Base-by-base conservation (phyloP, 2,797 vertebrate species). In the Vespertilio murinus region DNA sequence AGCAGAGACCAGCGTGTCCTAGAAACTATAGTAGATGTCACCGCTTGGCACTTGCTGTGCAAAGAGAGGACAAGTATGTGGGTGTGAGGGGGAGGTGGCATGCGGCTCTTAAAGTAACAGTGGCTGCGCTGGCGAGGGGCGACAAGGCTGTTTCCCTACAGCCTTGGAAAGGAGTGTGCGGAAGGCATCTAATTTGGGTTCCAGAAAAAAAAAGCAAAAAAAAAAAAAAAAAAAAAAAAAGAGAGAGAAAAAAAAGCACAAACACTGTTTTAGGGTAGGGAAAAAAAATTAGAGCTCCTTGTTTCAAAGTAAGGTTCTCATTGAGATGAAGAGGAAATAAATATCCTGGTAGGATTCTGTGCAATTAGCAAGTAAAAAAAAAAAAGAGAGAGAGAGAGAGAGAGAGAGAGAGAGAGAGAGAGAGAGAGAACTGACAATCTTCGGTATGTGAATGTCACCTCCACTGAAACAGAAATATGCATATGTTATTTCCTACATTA, bases 21-120 rank as follows among this genome's bases (percentile, higher is more conserved):
- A 97, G 98, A 96, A 98, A 98, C 98, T 98, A 84, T 94, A 95
- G 98, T 98, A 96, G 98, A 98, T 98, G 98, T 98, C 98, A 98
- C 98, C 11, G 98, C 98, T 98, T 98, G 98, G 98, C 98, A 98
- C 98, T 94, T 96, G 97, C 97, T 94, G 54, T 94, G 97, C 96
- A 71, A 82, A 97, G 97, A 97, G 97, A 98, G 97, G 97, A 98
- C 98, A 98, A 98, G 98, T 97, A 94, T 95, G 98, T 96, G 98
- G 95, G 97, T 97, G 97, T 97, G 96, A 97, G 96, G 96, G 18
- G 96, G 96, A 88, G 96, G 97, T 74, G 88, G 92, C 94, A 96
- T 3, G 35, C 90, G 77, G 94, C 96, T 95, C 98, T 98, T 98
- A 98, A 98, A 98, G 98, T 61, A 6, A 8, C 97, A 98, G 97